phyloP scores from a whole-genome alignment of 1,140 invertebrate genomes.

The Conus ventricosus region DNA sequence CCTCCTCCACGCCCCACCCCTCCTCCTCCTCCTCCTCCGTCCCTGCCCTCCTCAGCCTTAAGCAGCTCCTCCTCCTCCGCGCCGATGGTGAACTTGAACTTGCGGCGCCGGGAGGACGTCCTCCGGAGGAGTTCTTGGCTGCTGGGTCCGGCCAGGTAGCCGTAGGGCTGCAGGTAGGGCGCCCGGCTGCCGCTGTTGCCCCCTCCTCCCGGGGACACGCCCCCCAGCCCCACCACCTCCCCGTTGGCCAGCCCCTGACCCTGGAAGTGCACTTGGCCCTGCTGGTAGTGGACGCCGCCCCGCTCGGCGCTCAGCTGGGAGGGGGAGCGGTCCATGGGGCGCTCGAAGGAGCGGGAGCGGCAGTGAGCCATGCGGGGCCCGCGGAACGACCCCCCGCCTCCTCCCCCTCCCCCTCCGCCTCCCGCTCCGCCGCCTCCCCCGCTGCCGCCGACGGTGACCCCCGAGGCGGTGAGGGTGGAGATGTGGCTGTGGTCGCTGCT shows the following conservation, averaged over 20 bases:
- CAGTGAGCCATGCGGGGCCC: not conserved
- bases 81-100: slow-evolving; percentile 45
- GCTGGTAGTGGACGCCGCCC: not conserved
- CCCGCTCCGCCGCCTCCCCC: not conserved
- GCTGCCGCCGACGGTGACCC: not conserved
- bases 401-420: slow-evolving; percentile 33
- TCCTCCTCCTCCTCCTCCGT: not conserved
- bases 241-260: slow-evolving; percentile 9
- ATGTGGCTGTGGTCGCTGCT: slow-evolving; percentile 44
- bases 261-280: not conserved
- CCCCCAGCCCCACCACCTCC: not conserved
- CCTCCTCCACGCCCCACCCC: too few relatives aligned
- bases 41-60: not conserved
- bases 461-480: slow-evolving; percentile 10
- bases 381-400: slow-evolving; percentile 35
- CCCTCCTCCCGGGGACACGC: not conserved
- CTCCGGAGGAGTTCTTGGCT: slow-evolving; percentile 49
- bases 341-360: slow-evolving; percentile 38
- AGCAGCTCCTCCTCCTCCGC: slow-evolving; percentile 28
- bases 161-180: slow-evolving; percentile 44
- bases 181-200: not conserved
- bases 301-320: slow-evolving; percentile 3
- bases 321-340: slow-evolving; percentile 12
- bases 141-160: slow-evolving; percentile 41
- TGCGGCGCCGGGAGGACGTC: slow-evolving; percentile 46